Conservation (phyloP, 2,113 vertebrate genomes). For the Perca schrenkii region DNA sequence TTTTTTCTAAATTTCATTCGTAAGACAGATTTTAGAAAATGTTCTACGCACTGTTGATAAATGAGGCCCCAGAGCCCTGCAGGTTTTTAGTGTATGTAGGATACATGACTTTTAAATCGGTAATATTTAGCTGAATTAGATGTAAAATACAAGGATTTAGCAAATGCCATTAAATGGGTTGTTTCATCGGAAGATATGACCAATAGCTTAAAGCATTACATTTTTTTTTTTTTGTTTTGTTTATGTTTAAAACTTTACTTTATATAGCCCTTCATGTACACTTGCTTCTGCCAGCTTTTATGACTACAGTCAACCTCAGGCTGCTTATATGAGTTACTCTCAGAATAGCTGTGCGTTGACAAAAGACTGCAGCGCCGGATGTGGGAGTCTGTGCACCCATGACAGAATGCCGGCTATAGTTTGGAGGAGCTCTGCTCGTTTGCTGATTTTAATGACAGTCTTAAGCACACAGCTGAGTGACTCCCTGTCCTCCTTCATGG, state of each 20-base stretch:
- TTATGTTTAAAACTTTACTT: neutral
- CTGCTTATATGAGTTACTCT: constrained; percentile 12
- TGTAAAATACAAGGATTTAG: neutral
- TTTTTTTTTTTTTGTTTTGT: neutral
- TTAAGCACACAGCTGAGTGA: constrained; percentile 19
- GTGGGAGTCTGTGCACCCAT: constrained; percentile 17
- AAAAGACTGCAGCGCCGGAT: constrained; percentile 5
- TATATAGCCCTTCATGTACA: neutral
- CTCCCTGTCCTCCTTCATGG: constrained; percentile 26
- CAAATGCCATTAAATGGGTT: neutral
- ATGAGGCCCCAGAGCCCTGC: neutral
- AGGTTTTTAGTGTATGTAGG: neutral
- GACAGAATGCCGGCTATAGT: constrained; percentile 26
- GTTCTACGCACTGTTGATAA: too few species aligned
- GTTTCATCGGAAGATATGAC: neutral
- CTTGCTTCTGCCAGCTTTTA: neutral
- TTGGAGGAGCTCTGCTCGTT: constrained; percentile 8
- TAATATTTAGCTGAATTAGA: neutral
- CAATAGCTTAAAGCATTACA: neutral
- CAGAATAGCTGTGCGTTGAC: constrained; percentile 24
- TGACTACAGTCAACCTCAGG: constrained; percentile 1
- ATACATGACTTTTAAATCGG: neutral
- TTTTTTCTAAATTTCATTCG: too few species aligned
- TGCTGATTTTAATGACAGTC: constrained; percentile 43
- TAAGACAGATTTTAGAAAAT: too few species aligned